Evolutionary conservation across 2,113 vertebrate species (phyloP).

Genomic region (Noctilio leporinus): DNA sequence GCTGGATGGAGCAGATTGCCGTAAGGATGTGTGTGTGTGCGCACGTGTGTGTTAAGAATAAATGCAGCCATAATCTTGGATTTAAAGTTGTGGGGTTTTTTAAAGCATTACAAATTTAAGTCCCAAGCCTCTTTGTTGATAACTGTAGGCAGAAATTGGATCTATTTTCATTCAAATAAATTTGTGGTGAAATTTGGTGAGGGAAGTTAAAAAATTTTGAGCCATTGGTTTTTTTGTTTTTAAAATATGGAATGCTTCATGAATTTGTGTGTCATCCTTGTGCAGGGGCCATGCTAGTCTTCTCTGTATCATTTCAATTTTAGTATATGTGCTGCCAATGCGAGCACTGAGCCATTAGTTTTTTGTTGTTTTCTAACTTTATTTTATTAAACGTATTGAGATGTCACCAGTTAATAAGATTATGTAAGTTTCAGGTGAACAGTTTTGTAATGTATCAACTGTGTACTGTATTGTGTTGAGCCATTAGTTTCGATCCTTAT

Average conservation of each 20-base stretch:
- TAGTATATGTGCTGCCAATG: too few relatives aligned
- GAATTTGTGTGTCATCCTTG: too few relatives aligned
- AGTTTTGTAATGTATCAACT: not conserved
- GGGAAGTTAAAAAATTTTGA: not conserved
- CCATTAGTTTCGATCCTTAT: constrained; percentile 4
- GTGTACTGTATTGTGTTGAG: not conserved
- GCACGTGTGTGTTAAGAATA: not conserved
- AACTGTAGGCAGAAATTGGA: not conserved
- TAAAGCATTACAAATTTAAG: not conserved
- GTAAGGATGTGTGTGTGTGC: not conserved
- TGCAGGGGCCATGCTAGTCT: too few relatives aligned
- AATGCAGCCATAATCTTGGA: not conserved
- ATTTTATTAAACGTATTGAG: not conserved
- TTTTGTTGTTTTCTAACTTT: not conserved
- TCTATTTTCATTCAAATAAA: not conserved
- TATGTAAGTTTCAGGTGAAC: not conserved
- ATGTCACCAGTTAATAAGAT: not conserved
- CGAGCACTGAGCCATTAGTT: not conserved
- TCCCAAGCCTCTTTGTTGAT: not conserved
- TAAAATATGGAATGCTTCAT: too few relatives aligned
- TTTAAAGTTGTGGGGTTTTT: not conserved
- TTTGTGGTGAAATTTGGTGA: not conserved
- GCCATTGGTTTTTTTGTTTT: not conserved
- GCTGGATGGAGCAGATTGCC: not conserved
- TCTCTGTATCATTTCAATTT: too few relatives aligned